Evolutionary conservation across 2,113 vertebrate species (phyloP).

Genomic region (Rhipidura dahli): DNA sequence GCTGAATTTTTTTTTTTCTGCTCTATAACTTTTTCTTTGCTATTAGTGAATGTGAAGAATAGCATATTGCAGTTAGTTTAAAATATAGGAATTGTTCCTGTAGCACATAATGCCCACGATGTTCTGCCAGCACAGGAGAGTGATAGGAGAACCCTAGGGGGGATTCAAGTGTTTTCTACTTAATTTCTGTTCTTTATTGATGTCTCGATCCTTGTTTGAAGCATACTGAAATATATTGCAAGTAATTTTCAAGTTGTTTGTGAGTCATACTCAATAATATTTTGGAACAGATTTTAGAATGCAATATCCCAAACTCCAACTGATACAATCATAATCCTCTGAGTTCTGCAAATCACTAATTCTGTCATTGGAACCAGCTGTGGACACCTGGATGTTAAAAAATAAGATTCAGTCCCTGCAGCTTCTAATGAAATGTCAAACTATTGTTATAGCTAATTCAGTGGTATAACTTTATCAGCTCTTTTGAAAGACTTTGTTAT

Average conservation of each 20-base stretch:
- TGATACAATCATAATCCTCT: not conserved
- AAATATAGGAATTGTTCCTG: not conserved
- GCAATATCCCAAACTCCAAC: not conserved
- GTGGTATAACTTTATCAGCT: not conserved
- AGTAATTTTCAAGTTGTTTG: not conserved
- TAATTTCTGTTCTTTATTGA: not conserved
- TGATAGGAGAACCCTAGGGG: not conserved
- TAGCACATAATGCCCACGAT: accelerated
- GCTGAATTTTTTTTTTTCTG: not conserved
- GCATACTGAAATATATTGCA: not conserved
- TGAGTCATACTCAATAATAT: not conserved
- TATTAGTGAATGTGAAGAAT: not conserved
- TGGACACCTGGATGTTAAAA: not conserved
- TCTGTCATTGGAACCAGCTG: not conserved
- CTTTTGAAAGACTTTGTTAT: not conserved
- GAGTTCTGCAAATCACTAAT: not conserved
- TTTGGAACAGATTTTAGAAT: not conserved
- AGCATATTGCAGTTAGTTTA: not conserved
- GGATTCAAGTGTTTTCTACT: not conserved
- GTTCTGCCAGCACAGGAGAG: not conserved
- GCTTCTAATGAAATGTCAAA: not conserved
- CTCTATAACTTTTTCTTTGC: not conserved
- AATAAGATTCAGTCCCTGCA: not conserved
- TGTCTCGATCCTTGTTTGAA: not conserved
- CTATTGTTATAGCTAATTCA: not conserved